Percentiles rank a stretch among this genome's conserved stretches.
phyloP scores from a whole-genome alignment of 1,140 invertebrate genomes.

The Alviniconcha marisindica region DNA sequence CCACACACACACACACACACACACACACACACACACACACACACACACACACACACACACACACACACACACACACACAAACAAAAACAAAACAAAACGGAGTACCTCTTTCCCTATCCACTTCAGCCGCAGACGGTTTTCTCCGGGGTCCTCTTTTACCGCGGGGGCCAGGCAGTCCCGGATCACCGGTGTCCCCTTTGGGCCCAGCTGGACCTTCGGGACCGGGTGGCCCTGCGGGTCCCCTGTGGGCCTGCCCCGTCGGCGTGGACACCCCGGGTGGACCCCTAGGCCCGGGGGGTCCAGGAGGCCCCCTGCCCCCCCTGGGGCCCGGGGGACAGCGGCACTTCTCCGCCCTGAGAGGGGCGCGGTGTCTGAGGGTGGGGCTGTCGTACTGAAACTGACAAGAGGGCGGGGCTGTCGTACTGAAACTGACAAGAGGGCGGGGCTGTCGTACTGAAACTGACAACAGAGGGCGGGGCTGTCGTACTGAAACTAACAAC shows the following conservation, averaged over 20 bases:
- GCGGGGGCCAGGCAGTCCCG: conserved; percentile 23
- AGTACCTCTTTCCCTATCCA: not conserved
- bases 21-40: not conserved
- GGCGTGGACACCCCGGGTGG: not conserved
- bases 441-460: too few relatives aligned
- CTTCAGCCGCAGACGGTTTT: not conserved
- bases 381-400: not conserved
- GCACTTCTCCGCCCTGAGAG: not conserved
- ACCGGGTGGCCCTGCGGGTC: not conserved
- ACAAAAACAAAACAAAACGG: not conserved
- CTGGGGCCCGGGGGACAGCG: conserved; percentile 16
- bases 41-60: not conserved
- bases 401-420: not conserved
- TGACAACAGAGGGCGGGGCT: too few relatives aligned
- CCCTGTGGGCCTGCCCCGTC: not conserved
- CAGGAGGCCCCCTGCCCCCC: conserved; percentile 13
- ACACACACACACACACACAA: not conserved
- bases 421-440: not conserved
- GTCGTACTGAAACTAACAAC: too few relatives aligned
- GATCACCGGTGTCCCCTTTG: conserved; percentile 27
- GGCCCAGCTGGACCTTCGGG: conserved; percentile 8
- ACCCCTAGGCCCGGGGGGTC: conserved; percentile 18
- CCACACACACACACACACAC: not conserved
- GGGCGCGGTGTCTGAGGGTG: not conserved
- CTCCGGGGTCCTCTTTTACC: conserved; percentile 31